phyloP scores from a whole-genome alignment of 2,797 vertebrate genomes.

The Setipinna tenuifilis region DNA sequence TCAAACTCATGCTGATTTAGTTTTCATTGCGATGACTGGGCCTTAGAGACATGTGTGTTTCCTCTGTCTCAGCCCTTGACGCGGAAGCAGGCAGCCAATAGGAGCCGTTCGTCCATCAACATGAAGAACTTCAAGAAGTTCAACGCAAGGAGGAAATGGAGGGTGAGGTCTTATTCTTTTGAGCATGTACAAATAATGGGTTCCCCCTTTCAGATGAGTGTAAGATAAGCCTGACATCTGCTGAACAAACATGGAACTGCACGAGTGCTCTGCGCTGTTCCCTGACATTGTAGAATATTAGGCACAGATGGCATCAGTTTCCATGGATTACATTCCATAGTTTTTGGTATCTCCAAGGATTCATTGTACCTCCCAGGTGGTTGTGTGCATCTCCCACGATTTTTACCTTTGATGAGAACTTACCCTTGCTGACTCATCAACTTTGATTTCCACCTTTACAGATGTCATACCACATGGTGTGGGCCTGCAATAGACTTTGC shows the following conservation, averaged over 20 bases:
- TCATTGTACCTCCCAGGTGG: not conserved
- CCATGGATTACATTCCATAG: not conserved
- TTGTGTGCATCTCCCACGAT: too few relatives aligned
- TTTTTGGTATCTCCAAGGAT: not conserved
- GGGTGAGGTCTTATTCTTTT: conserved; percentile 49
- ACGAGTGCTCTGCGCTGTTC: not conserved
- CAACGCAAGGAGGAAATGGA: conserved; percentile 65
- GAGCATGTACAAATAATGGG: not conserved
- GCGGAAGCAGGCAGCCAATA: conserved; percentile 62
- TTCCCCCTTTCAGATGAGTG: not conserved
- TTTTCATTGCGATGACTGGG: not conserved
- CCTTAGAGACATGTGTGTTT: not conserved
- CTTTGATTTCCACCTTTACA: not conserved
- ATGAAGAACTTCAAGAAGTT: conserved; percentile 70
- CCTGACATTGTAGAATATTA: not conserved
- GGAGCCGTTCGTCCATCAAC: conserved; percentile 73
- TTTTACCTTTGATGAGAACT: too few relatives aligned
- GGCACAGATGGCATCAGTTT: not conserved
- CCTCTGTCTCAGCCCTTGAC: conserved; percentile 60
- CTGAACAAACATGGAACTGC: not conserved
- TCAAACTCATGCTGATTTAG: not conserved
- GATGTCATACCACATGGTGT: conserved; percentile 67
- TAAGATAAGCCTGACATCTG: not conserved
- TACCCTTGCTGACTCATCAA: not conserved
- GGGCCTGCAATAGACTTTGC: conserved; percentile 61